Percentiles rank a stretch among this genome's conserved stretches.
These are phyloP conservation scores for Drosophila prosaltans DNA, from an alignment of 1,140 invertebrate genomes.

Conservation along the genomic window DNA sequence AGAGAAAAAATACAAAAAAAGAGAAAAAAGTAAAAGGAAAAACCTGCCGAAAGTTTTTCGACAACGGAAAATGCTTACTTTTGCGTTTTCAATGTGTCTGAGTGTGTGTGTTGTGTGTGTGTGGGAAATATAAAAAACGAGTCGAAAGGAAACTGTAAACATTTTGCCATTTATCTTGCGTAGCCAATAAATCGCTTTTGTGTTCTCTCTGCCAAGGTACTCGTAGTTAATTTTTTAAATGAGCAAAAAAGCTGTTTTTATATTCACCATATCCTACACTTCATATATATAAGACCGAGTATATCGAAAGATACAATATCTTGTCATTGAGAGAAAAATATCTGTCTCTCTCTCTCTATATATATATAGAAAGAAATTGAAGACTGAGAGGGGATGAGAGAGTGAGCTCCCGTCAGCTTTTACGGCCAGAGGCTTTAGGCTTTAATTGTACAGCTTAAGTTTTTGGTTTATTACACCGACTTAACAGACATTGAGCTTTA, in stretches of 20 bases:
- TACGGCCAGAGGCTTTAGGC: slow-evolving; percentile 47
- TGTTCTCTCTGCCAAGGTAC: slow-evolving; percentile 51
- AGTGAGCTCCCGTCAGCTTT: not conserved
- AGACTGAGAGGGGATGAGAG: not conserved
- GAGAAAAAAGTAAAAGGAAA: slow-evolving; percentile 31
- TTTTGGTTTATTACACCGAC: slow-evolving; percentile 69
- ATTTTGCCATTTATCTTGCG: slow-evolving; percentile 78
- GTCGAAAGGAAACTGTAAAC: slow-evolving; percentile 71
- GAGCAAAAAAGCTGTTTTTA: slow-evolving; percentile 42
- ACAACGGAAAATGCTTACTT: slow-evolving; percentile 74
- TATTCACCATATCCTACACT: slow-evolving; percentile 45
- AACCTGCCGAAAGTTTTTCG: slow-evolving; percentile 74
- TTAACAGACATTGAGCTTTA: slow-evolving; percentile 67
- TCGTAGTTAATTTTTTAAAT: slow-evolving; percentile 78
- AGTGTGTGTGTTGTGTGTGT: not conserved
- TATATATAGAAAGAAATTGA: not conserved
- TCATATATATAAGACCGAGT: slow-evolving; percentile 36
- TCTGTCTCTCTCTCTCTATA: not conserved
- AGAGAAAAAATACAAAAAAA: slow-evolving; percentile 14
- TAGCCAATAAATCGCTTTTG: slow-evolving; percentile 76
- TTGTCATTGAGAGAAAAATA: slow-evolving; percentile 46
- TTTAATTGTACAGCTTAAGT: slow-evolving; percentile 77
- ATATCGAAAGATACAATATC: slow-evolving; percentile 44
- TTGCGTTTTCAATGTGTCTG: slow-evolving; percentile 62
- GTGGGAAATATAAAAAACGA: slow-evolving; percentile 25